These are phyloP conservation scores for Ectemnius continuus DNA, from an alignment of 2,888 invertebrate species.

Conservation along the genomic window DNA sequence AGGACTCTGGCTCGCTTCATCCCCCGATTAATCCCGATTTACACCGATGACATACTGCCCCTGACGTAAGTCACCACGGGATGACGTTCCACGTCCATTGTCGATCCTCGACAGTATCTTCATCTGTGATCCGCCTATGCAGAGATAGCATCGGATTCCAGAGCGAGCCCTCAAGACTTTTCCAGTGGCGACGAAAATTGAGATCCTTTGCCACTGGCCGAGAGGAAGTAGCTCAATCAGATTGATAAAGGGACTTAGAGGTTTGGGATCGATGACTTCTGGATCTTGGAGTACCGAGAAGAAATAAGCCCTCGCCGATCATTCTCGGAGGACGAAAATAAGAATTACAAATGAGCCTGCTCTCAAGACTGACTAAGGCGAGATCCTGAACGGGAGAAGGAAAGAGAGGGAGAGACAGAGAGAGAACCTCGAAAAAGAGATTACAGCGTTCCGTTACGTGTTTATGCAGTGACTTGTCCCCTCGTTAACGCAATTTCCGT, in stretches of 20 bases:
- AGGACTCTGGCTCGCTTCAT: constrained; percentile 12
- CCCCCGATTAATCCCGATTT: constrained; percentile 38
- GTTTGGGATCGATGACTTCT: too few relatives aligned
- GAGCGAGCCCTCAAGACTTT: not conserved
- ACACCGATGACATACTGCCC: constrained; percentile 43
- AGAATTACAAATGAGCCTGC: constrained; percentile 4
- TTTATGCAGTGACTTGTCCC: constrained; percentile 7
- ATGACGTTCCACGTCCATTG: constrained; percentile 40
- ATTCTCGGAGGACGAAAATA: constrained; percentile 1
- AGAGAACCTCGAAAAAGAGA: not conserved
- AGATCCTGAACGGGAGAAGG: too few relatives aligned
- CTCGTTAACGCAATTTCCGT: constrained; percentile 9
- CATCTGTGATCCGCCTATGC: constrained; percentile 6
- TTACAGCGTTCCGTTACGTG: constrained; percentile 3
- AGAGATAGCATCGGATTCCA: constrained; percentile 40
- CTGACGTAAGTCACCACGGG: constrained; percentile 45
- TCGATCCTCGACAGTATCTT: constrained; percentile 30
- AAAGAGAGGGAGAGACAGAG: too few relatives aligned
- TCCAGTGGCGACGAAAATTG: constrained; percentile 18
- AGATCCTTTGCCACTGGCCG: not conserved
- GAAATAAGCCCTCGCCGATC: not conserved
- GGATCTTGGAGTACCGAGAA: too few relatives aligned
- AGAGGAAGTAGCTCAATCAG: not conserved
- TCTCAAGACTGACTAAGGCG: not conserved
- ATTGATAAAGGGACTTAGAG: not conserved